A percentile compares a stretch with the other conserved stretches of the same genome.
Conservation (phyloP, 30 jellyfish, hydroid and myxozoan genomes). For the Rhopilema esculentum region DNA sequence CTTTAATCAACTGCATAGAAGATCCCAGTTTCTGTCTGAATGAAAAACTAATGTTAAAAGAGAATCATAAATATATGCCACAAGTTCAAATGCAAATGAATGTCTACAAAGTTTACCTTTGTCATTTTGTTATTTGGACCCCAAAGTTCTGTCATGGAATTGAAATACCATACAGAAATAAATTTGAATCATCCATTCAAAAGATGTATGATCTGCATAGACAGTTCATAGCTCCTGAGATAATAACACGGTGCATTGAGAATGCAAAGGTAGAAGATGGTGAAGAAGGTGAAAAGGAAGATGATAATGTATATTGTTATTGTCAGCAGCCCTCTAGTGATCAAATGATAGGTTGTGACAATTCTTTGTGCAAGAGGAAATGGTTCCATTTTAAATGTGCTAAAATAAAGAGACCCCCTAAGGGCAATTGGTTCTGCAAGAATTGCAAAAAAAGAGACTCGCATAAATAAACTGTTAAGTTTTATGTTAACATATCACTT, state of each 20-base stretch:
- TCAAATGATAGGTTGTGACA: slow-evolving; percentile 11
- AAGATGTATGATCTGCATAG: background rate
- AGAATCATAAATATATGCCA: background rate
- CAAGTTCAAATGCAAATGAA: background rate
- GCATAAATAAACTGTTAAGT: background rate
- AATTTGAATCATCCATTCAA: background rate
- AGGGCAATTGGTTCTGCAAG: slow-evolving; percentile 1
- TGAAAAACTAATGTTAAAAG: background rate
- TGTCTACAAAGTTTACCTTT: background rate
- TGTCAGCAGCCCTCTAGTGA: slow-evolving; percentile 15
- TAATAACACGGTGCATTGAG: background rate
- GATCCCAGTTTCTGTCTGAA: background rate
- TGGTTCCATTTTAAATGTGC: slow-evolving; percentile 13
- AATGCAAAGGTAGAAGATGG: background rate
- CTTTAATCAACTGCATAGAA: background rate
- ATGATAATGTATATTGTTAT: background rate
- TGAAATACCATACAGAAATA: slow-evolving; percentile 1
- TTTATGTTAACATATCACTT: background rate
- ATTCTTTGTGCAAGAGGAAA: background rate
- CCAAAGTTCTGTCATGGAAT: slow-evolving; percentile 7
- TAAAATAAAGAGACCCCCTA: slow-evolving; percentile 13
- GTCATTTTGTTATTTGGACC: slow-evolving; percentile 18
- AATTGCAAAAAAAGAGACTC: slow-evolving; percentile 10
- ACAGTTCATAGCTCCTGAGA: background rate
- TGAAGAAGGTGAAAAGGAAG: slow-evolving; percentile 9